Evolutionary conservation across 2,888 invertebrate species (phyloP), one percentile per base, ranked within the genome.

Genomic region (Paralinhomoeus sp.): DNA sequence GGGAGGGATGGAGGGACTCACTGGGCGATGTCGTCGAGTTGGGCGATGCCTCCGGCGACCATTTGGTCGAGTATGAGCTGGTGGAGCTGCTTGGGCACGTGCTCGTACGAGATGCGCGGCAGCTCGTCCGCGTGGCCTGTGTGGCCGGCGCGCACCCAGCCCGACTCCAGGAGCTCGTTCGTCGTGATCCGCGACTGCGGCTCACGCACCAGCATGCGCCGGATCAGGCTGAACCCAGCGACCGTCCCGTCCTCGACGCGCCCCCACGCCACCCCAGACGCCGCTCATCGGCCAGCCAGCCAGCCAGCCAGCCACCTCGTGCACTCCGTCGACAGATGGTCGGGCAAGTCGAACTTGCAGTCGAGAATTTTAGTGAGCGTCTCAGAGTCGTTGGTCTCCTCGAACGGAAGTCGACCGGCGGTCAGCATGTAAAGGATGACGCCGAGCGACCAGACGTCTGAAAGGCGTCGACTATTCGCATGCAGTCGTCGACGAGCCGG

Each of bases 301-400:
- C n/a, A n/a, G n/a, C n/a, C n/a, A n/a, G n/a, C n/a, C n/a, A n/a
- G 63, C 56, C 54, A 80, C 80, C 74, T 74, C 68, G 77, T 76
- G 67, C 93, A 93, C 47, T 76, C 75, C 43, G 73, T 70, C 15
- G 87, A 81, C 51, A 97, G 76, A 67, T 84, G 80, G 24, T 73
- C 65, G 44, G 93, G 89, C 58, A 89, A 78, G 46, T 77, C 77
- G 64, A 89, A 97, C 71, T 87, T 87, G 70, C 93, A 93, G 67
- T 97, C 93, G 82, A 97, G 85, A 53, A 97, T 97, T 83, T 87
- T 91, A 27, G 89, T 93, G 44, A 99, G 70, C 1, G 97, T 99
- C 72, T 97, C 97, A 58, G 87, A 89, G 67, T 99, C 97, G 66
- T 93, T 97, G 27, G 91, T 89, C 70, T 93, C 93, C 68, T 91